Percentiles rank a stretch among this genome's conserved stretches.
Conservation (phyloP, 2,113 vertebrate species). For the Sphyrna mokarran region DNA sequence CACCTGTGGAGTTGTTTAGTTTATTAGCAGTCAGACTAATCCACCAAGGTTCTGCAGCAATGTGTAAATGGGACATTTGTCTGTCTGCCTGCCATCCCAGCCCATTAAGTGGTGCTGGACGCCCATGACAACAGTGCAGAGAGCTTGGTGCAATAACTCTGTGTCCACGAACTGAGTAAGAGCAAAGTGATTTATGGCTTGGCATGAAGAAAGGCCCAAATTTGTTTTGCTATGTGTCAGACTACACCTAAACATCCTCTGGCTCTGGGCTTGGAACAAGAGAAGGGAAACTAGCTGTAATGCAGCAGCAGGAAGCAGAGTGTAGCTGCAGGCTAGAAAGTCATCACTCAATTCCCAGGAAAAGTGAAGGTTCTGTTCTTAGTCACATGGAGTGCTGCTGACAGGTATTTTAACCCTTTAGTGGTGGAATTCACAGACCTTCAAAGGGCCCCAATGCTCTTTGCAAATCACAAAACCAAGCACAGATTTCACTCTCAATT, state of each 20-base stretch:
- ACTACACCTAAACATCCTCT: conserved; percentile 34
- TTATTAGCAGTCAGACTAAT: conserved; percentile 32
- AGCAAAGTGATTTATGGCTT: conserved; percentile 35
- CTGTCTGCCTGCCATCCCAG: conserved; percentile 17
- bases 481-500: background rate
- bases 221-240: conserved; percentile 37
- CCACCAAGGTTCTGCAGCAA: background rate
- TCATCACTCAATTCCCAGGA: background rate
- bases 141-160: conserved; percentile 27
- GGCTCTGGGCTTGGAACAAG: conserved; percentile 13
- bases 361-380: conserved; percentile 27
- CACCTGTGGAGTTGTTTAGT: conserved; percentile 29
- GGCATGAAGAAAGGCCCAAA: conserved; percentile 27
- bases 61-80: conserved; percentile 34
- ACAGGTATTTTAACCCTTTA: conserved; percentile 30
- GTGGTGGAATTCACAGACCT: background rate
- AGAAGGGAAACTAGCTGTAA: conserved; percentile 34
- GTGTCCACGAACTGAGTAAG: conserved; percentile 22
- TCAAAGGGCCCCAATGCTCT: background rate
- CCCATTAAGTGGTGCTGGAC: conserved; percentile 25
- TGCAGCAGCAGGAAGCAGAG: conserved; percentile 33
- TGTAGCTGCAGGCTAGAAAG: conserved; percentile 36
- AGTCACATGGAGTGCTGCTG: background rate
- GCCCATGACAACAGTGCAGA: background rate
- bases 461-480: background rate